Conservation (phyloP, 2,888 invertebrate genomes). For the Dendrolimus pini region DNA sequence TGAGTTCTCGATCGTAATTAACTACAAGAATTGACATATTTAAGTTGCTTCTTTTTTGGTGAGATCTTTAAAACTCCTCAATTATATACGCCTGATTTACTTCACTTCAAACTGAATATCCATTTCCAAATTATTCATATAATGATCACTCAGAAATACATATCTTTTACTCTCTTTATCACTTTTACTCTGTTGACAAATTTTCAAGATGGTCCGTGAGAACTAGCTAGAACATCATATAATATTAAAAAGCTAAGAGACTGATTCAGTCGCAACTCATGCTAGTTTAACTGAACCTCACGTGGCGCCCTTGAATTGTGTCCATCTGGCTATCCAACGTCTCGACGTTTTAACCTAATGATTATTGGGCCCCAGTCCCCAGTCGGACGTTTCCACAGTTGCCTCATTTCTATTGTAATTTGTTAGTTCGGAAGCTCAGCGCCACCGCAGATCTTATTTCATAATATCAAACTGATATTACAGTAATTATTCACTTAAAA, state of each 20-base stretch:
- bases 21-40: no score
- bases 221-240: no score
- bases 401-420: conserved; percentile 24
- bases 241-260: no score
- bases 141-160: no score
- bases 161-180: not conserved
- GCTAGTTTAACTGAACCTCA: not conserved
- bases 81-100: no score
- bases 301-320: conserved; percentile 11
- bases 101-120: no score
- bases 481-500: not conserved
- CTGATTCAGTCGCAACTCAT: no score
- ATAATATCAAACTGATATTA: not conserved
- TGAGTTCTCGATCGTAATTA: no score
- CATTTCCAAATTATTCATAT: no score
- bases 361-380: conserved; percentile 30
- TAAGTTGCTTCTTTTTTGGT: no score
- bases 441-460: not conserved
- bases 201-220: not conserved
- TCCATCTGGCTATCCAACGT: conserved; percentile 30
- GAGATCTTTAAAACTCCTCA: no score
- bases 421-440: conserved; percentile 15
- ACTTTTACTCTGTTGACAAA: not conserved
- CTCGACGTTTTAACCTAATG: conserved; percentile 32
- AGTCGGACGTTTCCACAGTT: conserved; percentile 27